These are phyloP conservation scores for Ctenochaetus hawaiiensis DNA, from an alignment of 2,797 vertebrate species.

Conservation along the genomic window DNA sequence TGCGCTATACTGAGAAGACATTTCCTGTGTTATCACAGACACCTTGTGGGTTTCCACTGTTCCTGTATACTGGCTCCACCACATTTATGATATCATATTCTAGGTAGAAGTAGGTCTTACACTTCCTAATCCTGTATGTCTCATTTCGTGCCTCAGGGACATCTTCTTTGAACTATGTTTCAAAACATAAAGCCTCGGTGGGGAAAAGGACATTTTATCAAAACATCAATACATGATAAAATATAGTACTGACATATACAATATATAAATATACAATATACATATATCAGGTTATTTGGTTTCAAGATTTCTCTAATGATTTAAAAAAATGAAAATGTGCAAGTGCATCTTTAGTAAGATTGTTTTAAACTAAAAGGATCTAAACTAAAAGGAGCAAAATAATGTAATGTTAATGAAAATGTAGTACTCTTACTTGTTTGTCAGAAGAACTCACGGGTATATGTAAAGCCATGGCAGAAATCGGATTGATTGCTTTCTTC, in stretches of 20 bases:
- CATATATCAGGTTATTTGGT: neutral
- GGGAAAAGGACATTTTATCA: neutral
- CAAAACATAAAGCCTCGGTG: slow-evolving; percentile 90
- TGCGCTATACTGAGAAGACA: neutral
- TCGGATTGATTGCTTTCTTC: neutral
- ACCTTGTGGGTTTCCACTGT: slow-evolving; percentile 94
- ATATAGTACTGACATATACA: too few relatives aligned
- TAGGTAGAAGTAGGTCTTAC: slow-evolving; percentile 92
- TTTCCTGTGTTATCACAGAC: slow-evolving; percentile 6
- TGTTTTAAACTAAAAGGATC: neutral
- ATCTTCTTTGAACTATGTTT: slow-evolving; percentile 90
- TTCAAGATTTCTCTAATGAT: neutral
- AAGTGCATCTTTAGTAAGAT: neutral
- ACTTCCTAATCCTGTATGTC: slow-evolving; percentile 87
- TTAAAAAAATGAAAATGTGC: neutral
- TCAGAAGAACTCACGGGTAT: slow-evolving; percentile 80
- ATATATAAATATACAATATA: neutral
- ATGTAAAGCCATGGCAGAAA: slow-evolving; percentile 87
- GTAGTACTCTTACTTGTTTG: too few relatives aligned
- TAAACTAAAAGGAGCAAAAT: too few relatives aligned
- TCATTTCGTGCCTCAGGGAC: slow-evolving; percentile 86
- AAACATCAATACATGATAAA: neutral
- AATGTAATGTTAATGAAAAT: too few relatives aligned
- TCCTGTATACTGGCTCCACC: slow-evolving; percentile 88
- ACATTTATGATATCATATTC: slow-evolving; percentile 96